Percentiles rank a stretch among this genome's conserved stretches.
phyloP scores from a whole-genome alignment of 2,888 invertebrate genomes.

The Rhaphigaster nebulosa region DNA sequence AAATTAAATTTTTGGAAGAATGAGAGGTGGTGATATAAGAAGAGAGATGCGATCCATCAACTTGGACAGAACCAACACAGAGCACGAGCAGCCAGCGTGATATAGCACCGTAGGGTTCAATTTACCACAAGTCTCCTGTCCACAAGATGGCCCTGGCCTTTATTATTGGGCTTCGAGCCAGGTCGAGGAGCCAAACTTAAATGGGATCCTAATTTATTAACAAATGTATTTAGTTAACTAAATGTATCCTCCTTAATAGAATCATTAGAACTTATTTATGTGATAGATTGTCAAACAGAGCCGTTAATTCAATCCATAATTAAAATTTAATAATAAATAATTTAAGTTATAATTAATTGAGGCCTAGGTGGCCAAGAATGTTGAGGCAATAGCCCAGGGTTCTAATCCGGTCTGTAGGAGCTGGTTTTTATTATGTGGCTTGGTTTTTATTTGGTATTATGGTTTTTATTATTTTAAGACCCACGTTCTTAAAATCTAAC shows the following conservation, averaged over 20 bases:
- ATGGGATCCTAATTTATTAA: neutral
- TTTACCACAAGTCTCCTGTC: neutral
- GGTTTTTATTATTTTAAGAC: too few species aligned
- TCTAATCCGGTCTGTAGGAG: too few species aligned
- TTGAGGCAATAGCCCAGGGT: too few species aligned
- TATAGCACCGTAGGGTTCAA: neutral
- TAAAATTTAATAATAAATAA: too few species aligned
- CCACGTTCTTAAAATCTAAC: too few species aligned
- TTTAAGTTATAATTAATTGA: too few species aligned
- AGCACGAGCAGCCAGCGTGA: neutral
- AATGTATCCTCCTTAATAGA: neutral
- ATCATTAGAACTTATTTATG: neutral
- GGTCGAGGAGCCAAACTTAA: neutral
- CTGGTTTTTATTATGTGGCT: too few species aligned
- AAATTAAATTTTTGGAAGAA: neutral
- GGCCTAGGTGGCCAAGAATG: too few species aligned
- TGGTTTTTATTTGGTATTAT: too few species aligned
- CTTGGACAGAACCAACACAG: neutral
- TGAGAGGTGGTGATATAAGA: neutral
- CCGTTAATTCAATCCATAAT: too few species aligned
- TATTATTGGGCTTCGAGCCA: neutral
- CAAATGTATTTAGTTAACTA: neutral
- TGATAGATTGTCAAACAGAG: too few species aligned
- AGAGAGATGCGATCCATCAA: neutral
- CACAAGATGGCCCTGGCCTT: neutral